These are phyloP conservation scores for Coenobita brevimanus DNA, from an alignment of 1,140 invertebrate genomes.

Conservation along the genomic window DNA sequence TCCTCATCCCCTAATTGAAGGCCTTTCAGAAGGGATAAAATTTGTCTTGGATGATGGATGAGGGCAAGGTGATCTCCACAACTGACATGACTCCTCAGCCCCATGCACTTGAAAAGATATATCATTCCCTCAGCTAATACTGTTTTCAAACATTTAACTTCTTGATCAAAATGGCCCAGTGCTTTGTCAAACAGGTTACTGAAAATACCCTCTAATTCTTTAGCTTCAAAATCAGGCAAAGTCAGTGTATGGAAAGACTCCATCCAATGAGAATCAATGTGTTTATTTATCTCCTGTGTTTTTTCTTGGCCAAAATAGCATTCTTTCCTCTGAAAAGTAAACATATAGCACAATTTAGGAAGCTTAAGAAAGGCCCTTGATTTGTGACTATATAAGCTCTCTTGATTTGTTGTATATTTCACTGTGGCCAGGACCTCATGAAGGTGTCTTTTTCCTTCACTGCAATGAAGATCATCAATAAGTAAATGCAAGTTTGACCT, in stretches of 20 bases:
- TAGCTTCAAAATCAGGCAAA: conserved; percentile 26
- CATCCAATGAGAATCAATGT: conserved; percentile 33
- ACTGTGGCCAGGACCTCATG: conserved; percentile 48
- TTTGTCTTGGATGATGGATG: conserved; percentile 46
- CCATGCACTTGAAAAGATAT: conserved; percentile 47
- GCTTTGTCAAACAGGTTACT: conserved; percentile 36
- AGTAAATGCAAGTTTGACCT: conserved; percentile 43
- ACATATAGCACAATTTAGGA: conserved; percentile 40
- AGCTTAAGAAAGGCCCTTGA: conserved; percentile 38
- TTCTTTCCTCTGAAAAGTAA: conserved; percentile 37
- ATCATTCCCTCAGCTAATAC: conserved; percentile 49
- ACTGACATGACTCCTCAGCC: conserved; percentile 14
- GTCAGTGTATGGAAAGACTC: conserved; percentile 41
- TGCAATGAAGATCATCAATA: conserved; percentile 56
- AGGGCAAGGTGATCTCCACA: conserved; percentile 43
- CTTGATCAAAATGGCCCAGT: conserved; percentile 55
- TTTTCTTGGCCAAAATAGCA: conserved; percentile 38
- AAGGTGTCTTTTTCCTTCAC: conserved; percentile 16
- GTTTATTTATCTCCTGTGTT: conserved; percentile 36
- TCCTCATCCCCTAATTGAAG: conserved; percentile 52
- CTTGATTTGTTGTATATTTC: conserved; percentile 31
- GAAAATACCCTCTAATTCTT: conserved; percentile 45
- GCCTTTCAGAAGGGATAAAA: conserved; percentile 43
- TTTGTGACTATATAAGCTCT: conserved; percentile 35
- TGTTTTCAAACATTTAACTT: conserved; percentile 50